Percentiles rank a stretch among this genome's conserved stretches.
phyloP scores from a whole-genome alignment of 2,113 vertebrate genomes.

The Callospermophilus lateralis region DNA sequence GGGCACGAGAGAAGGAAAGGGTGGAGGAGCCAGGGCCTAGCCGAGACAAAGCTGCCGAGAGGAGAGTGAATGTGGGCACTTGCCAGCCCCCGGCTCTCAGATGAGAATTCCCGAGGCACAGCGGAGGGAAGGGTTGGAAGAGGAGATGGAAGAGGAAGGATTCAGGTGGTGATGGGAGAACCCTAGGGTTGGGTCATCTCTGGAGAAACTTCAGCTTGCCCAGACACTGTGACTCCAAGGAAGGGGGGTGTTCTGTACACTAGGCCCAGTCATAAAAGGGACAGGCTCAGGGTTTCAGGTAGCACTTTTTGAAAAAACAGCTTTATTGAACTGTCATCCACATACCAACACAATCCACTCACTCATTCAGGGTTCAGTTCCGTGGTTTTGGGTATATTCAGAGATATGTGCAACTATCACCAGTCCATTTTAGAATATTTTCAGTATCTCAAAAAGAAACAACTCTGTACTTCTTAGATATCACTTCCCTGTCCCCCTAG shows the following conservation, averaged over 20 bases:
- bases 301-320: not conserved
- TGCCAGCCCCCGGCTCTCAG: not conserved
- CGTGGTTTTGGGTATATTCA: not conserved
- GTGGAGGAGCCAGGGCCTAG: not conserved
- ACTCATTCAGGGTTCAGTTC: not conserved
- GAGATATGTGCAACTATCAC: not conserved
- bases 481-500: not conserved
- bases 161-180: not conserved
- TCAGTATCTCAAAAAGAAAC: not conserved
- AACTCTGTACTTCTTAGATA: not conserved
- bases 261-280: not conserved
- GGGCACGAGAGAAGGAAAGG: not conserved
- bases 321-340: not conserved
- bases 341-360: not conserved
- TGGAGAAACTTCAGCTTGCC: not conserved
- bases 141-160: not conserved
- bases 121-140: not conserved
- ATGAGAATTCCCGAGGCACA: not conserved
- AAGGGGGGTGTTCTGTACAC: not conserved
- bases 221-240: not conserved
- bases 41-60: not conserved
- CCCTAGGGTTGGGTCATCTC: not conserved
- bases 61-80: not conserved
- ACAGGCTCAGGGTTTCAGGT: not conserved
- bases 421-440: conserved; percentile 9